Conservation (phyloP, 1,140 invertebrate species). For the Delia radicum region DNA sequence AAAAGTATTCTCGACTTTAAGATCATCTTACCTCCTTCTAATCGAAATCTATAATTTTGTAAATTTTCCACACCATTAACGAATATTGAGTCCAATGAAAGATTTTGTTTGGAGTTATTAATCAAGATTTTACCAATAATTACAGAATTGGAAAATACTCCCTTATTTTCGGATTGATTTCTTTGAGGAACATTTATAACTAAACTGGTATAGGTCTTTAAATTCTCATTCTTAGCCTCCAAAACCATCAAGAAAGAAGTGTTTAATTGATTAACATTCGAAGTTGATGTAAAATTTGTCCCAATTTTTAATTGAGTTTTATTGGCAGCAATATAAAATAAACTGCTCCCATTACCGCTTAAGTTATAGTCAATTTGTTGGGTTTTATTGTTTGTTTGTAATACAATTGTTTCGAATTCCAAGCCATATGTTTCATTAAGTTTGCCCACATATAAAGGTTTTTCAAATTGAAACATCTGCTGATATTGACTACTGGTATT, state of each 20-base stretch:
- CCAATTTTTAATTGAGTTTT: not conserved
- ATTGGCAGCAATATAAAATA: not conserved
- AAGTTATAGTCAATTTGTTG: not conserved
- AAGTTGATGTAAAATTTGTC: not conserved
- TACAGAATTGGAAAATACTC: not conserved
- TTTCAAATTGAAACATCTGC: conserved; percentile 18
- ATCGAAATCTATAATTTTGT: not conserved
- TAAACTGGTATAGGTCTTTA: not conserved
- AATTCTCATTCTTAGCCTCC: not conserved
- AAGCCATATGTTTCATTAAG: not conserved
- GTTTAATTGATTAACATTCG: not conserved
- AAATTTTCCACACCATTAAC: not conserved
- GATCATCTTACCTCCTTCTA: not conserved
- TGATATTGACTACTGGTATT: too few species aligned
- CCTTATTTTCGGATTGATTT: not conserved
- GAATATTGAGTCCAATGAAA: not conserved
- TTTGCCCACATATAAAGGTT: not conserved
- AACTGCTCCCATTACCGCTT: not conserved
- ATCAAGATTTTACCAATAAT: not conserved
- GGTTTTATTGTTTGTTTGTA: not conserved
- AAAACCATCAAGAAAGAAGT: not conserved
- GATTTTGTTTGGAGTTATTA: not conserved
- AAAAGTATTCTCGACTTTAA: not conserved
- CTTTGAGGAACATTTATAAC: not conserved
- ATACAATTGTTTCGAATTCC: conserved; percentile 1